Evolutionary conservation across 1,140 invertebrate species (phyloP).

Genomic region (Lucilia cuprina): DNA sequence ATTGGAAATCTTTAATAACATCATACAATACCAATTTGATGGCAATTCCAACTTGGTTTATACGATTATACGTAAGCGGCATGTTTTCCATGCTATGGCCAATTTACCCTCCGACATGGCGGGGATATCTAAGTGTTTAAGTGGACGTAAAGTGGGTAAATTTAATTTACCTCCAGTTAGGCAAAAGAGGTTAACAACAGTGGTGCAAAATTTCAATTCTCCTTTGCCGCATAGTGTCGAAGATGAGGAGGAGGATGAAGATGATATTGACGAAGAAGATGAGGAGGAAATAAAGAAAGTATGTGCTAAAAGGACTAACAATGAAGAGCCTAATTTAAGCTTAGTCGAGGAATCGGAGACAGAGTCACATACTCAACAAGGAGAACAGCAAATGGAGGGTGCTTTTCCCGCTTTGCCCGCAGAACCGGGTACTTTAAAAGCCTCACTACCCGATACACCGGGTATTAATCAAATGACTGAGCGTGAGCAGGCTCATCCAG

Average conservation of each 20-base stretch:
- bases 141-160: constrained; percentile 69
- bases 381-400: constrained; percentile 81
- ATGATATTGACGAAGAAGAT: constrained; percentile 7
- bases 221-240: constrained; percentile 49
- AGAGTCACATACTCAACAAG: constrained; percentile 52
- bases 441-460: constrained; percentile 87
- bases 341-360: constrained; percentile 45
- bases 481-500: constrained; percentile 85
- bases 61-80: constrained; percentile 97
- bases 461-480: constrained; percentile 89
- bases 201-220: constrained; percentile 45
- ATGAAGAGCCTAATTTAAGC: neutral
- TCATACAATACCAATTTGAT: constrained; percentile 99
- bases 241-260: constrained; percentile 47
- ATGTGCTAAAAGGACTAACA: constrained; percentile 45
- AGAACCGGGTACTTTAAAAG: constrained; percentile 88
- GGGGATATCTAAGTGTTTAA: constrained; percentile 86
- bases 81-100: constrained; percentile 95
- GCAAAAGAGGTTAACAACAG: constrained; percentile 42
- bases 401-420: constrained; percentile 85
- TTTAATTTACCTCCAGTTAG: constrained; percentile 56
- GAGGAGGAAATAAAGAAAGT: constrained; percentile 36
- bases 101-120: constrained; percentile 93
- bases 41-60: constrained; percentile 99
- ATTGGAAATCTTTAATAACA: constrained; percentile 99